Base-by-base conservation (phyloP, 1,140 invertebrate genomes). In the Drosophila littoralis region DNA sequence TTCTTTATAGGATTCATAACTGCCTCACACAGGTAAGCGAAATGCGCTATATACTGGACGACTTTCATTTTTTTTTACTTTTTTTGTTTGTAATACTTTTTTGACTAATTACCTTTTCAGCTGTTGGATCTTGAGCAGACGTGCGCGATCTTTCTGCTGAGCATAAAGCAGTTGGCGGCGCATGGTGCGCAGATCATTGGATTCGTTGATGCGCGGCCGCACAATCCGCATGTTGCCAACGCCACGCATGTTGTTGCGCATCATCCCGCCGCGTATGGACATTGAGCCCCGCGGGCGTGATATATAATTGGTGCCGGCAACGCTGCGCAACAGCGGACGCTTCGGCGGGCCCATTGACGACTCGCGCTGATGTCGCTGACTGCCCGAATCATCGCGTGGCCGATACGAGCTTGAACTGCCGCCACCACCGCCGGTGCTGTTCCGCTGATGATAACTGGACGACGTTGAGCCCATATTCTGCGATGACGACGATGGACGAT, bases 331-430 rank as follows among this genome's bases (percentile, higher is more conserved):
- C 13, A 91, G 66, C 17, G 75, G 69, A 10, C 86, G 81, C 74
- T 92, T 91, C 54, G 90, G 91, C 69, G 91, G 91, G 40, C 91
- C 91, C 89, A 91, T 91, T 8, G 91, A 84, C 40, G 83, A 81
- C 45, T 88, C 82, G 38, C 91, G 78, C 64, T 92, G 89, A 60
- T 89, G 79, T 7, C 88, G 77, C 65, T 73, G 77, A 32, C 76
- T 74, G 43, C 69, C 64, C 8, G 81, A 81, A 58, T 90, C 81
- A 74, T 79, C 86, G 1, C 85, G 86, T 51, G 73, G 86, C 7
- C 82, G 70, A 57, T 91, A 86, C 32, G 88, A 70, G 48, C 71
- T 85, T 6, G 90, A 86, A 61, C 82, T 78, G 15, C 77, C 75
- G 46, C 81, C 63, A 8, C 84, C 65, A 17, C 74, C 77, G 33